Conservation (phyloP, 2,113 vertebrate genomes). For the Macquaria australasica region DNA sequence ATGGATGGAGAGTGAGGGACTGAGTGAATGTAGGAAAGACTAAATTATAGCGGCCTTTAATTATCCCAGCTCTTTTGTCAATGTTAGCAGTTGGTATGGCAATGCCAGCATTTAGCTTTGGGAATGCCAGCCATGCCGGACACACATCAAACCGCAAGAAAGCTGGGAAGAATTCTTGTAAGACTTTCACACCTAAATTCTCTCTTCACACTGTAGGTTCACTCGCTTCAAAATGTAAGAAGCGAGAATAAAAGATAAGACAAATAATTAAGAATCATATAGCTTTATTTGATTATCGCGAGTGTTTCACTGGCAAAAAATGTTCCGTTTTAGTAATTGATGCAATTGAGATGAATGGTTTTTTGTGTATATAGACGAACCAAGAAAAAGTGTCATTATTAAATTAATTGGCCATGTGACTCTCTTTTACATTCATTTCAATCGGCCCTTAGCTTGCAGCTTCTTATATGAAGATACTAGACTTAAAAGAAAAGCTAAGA, state of each 20-base stretch:
- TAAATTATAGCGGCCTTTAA: slow-evolving; percentile 46
- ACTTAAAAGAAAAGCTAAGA: not conserved
- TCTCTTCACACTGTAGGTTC: not conserved
- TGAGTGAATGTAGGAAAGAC: slow-evolving; percentile 13
- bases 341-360: not conserved
- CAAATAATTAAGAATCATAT: not conserved
- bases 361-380: not conserved
- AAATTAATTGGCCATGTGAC: not conserved
- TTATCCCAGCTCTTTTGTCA: slow-evolving; percentile 48
- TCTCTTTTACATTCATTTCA: not conserved
- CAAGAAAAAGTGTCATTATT: not conserved
- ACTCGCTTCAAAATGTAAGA: not conserved
- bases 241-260: too few species aligned
- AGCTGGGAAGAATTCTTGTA: not conserved
- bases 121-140: slow-evolving; percentile 60
- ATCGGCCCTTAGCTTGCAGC: not conserved
- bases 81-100: slow-evolving; percentile 66
- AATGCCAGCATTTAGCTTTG: slow-evolving; percentile 33
- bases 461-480: not conserved
- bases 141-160: slow-evolving; percentile 26
- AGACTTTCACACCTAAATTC: slow-evolving; percentile 19
- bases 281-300: not conserved
- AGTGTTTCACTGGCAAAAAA: not conserved
- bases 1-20: not conserved
- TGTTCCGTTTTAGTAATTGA: not conserved